Evolutionary conservation across 2,888 invertebrate genomes (phyloP).

Genomic region (Erannis defoliaria): DNA sequence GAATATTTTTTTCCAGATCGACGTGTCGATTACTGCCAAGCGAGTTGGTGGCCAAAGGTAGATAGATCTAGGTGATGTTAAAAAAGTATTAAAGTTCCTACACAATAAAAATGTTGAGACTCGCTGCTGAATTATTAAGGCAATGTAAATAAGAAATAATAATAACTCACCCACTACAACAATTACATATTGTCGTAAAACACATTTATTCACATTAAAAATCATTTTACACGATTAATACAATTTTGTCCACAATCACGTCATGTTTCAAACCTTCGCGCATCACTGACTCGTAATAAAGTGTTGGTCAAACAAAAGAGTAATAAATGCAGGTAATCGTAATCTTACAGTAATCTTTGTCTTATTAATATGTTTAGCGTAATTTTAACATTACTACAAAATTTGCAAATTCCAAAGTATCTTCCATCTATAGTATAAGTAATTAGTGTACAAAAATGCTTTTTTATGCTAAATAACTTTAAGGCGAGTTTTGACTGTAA

Average conservation of each 20-base stretch:
- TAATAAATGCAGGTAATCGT: neutral
- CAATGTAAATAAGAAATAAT: neutral
- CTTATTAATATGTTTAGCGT: neutral
- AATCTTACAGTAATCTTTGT: neutral
- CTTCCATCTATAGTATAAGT: too few species aligned
- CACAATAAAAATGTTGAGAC: too few species aligned
- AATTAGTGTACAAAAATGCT: too few species aligned
- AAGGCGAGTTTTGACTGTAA: neutral
- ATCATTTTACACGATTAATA: conserved; percentile 10
- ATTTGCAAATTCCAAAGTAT: too few species aligned
- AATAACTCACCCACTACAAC: conserved; percentile 36
- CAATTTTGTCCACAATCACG: neutral
- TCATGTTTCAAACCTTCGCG: neutral
- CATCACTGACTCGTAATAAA: neutral
- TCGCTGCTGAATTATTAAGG: too few species aligned
- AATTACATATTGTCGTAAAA: conserved; percentile 35
- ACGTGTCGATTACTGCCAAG: too few species aligned
- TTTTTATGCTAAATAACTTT: neutral
- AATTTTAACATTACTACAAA: neutral
- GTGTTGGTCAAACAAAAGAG: neutral
- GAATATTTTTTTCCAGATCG: too few species aligned
- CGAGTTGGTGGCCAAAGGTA: too few species aligned
- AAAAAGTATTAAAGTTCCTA: too few species aligned
- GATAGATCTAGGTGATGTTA: too few species aligned
- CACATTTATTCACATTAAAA: neutral